Evolutionary conservation across 2,113 vertebrate genomes (phyloP).

Genomic region (Eulemur rufifrons): DNA sequence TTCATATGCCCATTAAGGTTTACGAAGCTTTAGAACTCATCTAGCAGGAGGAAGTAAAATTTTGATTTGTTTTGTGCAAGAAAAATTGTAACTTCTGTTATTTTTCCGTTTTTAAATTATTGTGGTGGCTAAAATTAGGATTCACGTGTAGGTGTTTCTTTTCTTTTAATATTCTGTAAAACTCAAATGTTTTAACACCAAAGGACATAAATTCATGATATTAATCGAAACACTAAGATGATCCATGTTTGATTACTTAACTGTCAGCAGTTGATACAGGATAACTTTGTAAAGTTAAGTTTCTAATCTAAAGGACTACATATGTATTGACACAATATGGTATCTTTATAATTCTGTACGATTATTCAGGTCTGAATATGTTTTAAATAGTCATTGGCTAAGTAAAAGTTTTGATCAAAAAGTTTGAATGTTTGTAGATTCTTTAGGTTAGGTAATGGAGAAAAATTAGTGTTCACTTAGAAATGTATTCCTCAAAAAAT

Average conservation of each 20-base stretch:
- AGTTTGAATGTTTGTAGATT: constrained; percentile 17
- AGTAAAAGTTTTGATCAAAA: constrained; percentile 29
- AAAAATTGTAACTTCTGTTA: constrained; percentile 33
- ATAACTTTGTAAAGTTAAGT: constrained; percentile 38
- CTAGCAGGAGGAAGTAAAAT: constrained; percentile 18
- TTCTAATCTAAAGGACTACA: background rate
- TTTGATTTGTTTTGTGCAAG: constrained; percentile 6
- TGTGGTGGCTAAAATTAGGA: constrained; percentile 10
- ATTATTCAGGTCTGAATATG: background rate
- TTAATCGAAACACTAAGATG: background rate
- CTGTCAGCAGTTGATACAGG: background rate
- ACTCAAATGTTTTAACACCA: constrained; percentile 29
- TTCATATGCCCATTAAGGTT: background rate
- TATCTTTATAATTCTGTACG: background rate
- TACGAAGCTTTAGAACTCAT: constrained; percentile 19
- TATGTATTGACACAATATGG: background rate
- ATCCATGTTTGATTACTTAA: constrained; percentile 26
- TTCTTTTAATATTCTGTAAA: background rate
- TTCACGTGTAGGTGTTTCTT: background rate
- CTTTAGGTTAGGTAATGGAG: background rate
- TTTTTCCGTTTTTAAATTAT: constrained; percentile 43
- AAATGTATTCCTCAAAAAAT: background rate
- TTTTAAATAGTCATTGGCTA: constrained; percentile 39
- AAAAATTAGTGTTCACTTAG: constrained; percentile 38
- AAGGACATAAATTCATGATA: constrained; percentile 20